Conservation (phyloP, 2,113 vertebrate genomes). For the Lethenteron reissneri region DNA sequence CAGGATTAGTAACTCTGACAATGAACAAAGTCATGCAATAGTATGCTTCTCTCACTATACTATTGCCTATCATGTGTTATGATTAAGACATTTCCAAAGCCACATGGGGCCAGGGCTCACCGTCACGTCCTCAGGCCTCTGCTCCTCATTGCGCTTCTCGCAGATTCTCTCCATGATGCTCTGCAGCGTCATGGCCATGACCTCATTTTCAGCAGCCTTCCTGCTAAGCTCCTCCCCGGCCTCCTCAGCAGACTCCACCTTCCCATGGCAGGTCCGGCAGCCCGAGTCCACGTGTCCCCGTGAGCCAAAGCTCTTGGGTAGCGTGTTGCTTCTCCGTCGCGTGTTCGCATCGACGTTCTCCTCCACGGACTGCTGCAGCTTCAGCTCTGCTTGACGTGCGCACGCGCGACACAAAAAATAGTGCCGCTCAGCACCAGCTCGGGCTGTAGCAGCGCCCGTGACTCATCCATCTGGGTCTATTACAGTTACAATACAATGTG, state of each 20-base stretch:
- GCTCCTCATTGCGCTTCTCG: background rate
- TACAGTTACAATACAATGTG: background rate
- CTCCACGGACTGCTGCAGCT: background rate
- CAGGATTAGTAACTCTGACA: no score
- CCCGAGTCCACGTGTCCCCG: constrained; percentile 1
- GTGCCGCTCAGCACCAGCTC: background rate
- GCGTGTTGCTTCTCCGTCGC: constrained; percentile 2
- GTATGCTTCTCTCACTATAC: no score
- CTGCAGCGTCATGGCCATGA: background rate
- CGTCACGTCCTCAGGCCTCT: constrained; percentile 1
- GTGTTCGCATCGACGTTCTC: background rate
- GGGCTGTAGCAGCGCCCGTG: background rate
- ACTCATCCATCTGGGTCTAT: background rate
- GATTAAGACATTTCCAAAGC: no score
- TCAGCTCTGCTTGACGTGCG: background rate
- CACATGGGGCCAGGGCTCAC: background rate
- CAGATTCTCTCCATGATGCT: background rate
- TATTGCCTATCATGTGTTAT: no score
- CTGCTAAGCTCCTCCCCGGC: no score
- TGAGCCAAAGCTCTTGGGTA: constrained; percentile 1
- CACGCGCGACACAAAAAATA: background rate
- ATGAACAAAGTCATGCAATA: no score
- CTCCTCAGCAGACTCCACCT: no score
- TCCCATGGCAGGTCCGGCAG: no score
- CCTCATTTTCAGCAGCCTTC: no score